Base-by-base conservation (phyloP, 2,888 invertebrate species). In the Melanargia galathea region DNA sequence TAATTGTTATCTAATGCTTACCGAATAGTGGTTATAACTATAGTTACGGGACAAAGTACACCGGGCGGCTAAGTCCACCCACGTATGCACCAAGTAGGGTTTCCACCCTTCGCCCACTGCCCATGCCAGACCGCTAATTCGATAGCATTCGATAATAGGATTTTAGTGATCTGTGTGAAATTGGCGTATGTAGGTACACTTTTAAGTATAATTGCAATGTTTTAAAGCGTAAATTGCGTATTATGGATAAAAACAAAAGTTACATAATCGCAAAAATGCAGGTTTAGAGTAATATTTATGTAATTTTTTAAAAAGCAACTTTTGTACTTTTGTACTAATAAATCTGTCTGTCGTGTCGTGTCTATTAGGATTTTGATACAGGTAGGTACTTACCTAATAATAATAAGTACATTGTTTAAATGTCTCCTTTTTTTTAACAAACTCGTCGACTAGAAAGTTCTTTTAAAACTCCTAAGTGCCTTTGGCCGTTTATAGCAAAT, bases 91-190 rank as follows among this genome's bases (percentile, higher is more conserved):
- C 30, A 20, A 26, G 70, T 80, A 79, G 43, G 87, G 87, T 83
- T 87, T 87, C 88, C 62, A 69, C 67, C 66, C 61, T 66, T 67
- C 69, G 68, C 71, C 66, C 58, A 65, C 66, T 46, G 52, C 10
- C 48, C 61, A 65, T 65, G 64, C 62, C 69, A 72, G 72, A 75
- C 76, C 69, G 75, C 73, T 85, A 83, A 82, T 82, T 78, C 83
- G 79, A 83, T 86, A 81, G 80, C 83, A 84, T 82, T 82, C 72
- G 70, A 78, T 89, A 88, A 89, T 77, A 77, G 84, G 87, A 87
- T 89, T 87, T 84, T 72, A 71, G 73, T 70, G 69, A 75, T 74
- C 71, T 75, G 61, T 62, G 55, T 60, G 54, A 64, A 60, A 63
- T 67, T 60, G 64, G 60, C 56, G 43, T 38, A 30, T 45, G 24